phyloP scores from a whole-genome alignment of 1,140 invertebrate genomes.

The Drosophila busckii region DNA sequence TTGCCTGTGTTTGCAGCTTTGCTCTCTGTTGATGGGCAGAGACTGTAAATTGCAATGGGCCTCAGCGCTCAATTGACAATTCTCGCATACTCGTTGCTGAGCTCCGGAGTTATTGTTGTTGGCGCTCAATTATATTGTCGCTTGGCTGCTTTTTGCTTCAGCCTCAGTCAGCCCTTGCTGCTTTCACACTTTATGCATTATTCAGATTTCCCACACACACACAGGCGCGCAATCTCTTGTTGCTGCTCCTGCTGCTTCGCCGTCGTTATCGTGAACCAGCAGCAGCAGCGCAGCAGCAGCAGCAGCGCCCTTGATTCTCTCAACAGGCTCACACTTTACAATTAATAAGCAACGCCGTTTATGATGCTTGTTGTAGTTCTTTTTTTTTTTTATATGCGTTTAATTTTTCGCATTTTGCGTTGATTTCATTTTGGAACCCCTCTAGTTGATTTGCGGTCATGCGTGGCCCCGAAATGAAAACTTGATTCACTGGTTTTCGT shows the following conservation, averaged over 20 bases:
- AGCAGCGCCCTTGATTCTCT: slow-evolving; percentile 69
- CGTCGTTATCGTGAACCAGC: slow-evolving; percentile 42
- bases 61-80: slow-evolving; percentile 59
- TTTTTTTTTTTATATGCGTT: slow-evolving; percentile 5
- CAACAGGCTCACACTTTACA: slow-evolving; percentile 71
- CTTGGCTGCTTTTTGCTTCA: slow-evolving; percentile 38
- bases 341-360: slow-evolving; percentile 64
- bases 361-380: slow-evolving; percentile 1
- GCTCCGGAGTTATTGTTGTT: slow-evolving; percentile 37
- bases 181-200: slow-evolving; percentile 75
- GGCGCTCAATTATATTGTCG: slow-evolving; percentile 59
- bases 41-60: background rate
- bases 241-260: slow-evolving; percentile 21
- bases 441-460: slow-evolving; percentile 58
- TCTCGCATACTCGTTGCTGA: slow-evolving; percentile 60
- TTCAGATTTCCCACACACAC: slow-evolving; percentile 70
- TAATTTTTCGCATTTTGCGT: slow-evolving; percentile 24
- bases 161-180: slow-evolving; percentile 69
- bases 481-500: slow-evolving; percentile 43
- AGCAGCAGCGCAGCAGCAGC: too few species aligned
- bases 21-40: slow-evolving; percentile 9
- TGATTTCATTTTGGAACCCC: slow-evolving; percentile 32
- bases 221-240: slow-evolving; percentile 9
- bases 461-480: slow-evolving; percentile 48
- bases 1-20: slow-evolving; percentile 9